Base-by-base conservation (phyloP, 2,113 vertebrate species). In the Orthonyx spaldingii region DNA sequence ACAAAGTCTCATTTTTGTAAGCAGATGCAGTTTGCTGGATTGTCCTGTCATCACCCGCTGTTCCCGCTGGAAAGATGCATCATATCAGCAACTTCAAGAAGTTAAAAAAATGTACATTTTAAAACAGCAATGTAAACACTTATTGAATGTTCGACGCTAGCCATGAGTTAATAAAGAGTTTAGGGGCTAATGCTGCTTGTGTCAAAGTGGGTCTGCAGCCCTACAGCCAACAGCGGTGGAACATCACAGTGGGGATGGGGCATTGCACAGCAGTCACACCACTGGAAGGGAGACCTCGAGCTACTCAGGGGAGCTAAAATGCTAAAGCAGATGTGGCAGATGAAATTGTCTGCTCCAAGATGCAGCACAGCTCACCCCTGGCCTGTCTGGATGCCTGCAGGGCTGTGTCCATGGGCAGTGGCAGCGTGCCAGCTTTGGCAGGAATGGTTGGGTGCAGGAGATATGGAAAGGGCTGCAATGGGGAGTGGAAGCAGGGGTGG, bases 1-100 rank as follows among this genome's bases (percentile, higher is more conserved):
- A 96, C 84, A 94, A 96, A 97, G 96, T 94, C 88, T 97, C 89
- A 91, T 94, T 96, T 95, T 95, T 97, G 94, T 95, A 95, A 96
- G 90, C 88, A 93, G 86, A 97, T 80, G 96, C 89, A 84, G 75
- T 68, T 95, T 93, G 50, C 93, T 95, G 90, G 70, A 96, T 90
- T 92, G 93, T 90, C 89, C 63, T 94, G 88, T 96, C 87, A 95
- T 86, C 95, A 89, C 95, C 79, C 74, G n/a, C 69, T 52, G 75
- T 72, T 95, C 91, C 86, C 88, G 65, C 52, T 82, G 69, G 35
- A 93, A 96, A 96, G 90, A 96, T 95, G 87, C 87, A 90, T 93
- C 35, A 1, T 95, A 96, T 92, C 96, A 97, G 93, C 78, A 87
- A 91, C 89, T 96, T 95, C 47, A 55, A 84, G 83, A 70, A 57